Conservation (phyloP, 2,888 invertebrate genomes). For the Tipula vernalis region DNA sequence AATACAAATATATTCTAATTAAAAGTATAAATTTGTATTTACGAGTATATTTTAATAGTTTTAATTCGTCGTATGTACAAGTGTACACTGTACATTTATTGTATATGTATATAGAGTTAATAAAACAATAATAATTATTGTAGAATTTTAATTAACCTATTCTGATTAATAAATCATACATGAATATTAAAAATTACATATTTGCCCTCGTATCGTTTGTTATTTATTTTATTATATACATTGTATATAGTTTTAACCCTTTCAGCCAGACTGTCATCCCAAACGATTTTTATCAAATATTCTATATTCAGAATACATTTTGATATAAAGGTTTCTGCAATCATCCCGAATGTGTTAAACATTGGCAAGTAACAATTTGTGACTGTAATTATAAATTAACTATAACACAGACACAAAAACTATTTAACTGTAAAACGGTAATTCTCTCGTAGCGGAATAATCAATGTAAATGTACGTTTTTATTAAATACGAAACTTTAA, state of each 20-base stretch:
- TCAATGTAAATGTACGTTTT: background rate
- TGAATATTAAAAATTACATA: background rate
- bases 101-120: no score
- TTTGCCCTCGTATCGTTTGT: background rate
- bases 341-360: background rate
- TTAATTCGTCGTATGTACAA: background rate
- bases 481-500: background rate
- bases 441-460: background rate
- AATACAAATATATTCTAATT: background rate
- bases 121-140: background rate
- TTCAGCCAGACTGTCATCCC: background rate
- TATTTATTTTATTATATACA: background rate
- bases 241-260: background rate
- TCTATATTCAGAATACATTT: no score
- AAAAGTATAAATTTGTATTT: background rate
- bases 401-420: background rate
- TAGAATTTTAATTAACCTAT: background rate
- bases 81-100: background rate
- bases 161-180: background rate
- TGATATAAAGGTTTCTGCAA: no score
- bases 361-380: background rate
- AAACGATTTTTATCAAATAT: no score
- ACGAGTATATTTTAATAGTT: background rate
- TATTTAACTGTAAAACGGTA: background rate
- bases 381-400: background rate